Evolutionary conservation across 2,888 invertebrate genomes (phyloP).

Genomic region (Catocala nupta): DNA sequence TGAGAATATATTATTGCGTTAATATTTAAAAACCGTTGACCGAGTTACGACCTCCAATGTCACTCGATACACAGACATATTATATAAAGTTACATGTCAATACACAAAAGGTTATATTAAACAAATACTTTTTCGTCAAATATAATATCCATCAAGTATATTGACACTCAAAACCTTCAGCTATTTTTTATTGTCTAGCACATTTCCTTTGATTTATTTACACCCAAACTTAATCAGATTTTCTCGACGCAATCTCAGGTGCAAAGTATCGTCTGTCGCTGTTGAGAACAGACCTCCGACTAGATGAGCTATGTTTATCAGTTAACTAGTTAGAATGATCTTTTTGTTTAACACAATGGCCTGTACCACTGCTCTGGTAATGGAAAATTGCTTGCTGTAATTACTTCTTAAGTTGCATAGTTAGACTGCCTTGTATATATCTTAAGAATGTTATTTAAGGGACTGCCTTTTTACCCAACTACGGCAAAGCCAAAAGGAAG

Average conservation of each 20-base stretch:
- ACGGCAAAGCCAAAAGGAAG: too few relatives aligned
- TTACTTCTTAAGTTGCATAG: too few relatives aligned
- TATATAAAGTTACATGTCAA: constrained; percentile 9
- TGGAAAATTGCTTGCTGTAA: too few relatives aligned
- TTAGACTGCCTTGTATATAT: too few relatives aligned
- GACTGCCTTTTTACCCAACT: too few relatives aligned
- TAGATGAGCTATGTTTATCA: constrained; percentile 20
- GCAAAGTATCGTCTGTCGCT: constrained; percentile 14
- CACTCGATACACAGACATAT: neutral
- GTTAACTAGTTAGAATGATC: constrained; percentile 6
- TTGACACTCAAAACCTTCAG: neutral
- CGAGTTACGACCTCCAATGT: neutral
- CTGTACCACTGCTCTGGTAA: too few relatives aligned
- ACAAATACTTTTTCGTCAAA: neutral
- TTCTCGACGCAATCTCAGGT: constrained; percentile 22
- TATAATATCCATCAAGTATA: neutral
- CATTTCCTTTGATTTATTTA: constrained; percentile 28
- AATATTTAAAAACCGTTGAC: neutral
- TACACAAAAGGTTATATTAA: neutral
- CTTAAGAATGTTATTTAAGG: too few relatives aligned
- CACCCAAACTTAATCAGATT: constrained; percentile 31
- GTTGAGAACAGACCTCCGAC: constrained; percentile 7
- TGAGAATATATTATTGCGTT: too few relatives aligned
- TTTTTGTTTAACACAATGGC: too few relatives aligned
- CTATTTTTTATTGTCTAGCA: neutral